phyloP scores from a whole-genome alignment of 2,113 vertebrate genomes.

The Scophthalmus maximus region DNA sequence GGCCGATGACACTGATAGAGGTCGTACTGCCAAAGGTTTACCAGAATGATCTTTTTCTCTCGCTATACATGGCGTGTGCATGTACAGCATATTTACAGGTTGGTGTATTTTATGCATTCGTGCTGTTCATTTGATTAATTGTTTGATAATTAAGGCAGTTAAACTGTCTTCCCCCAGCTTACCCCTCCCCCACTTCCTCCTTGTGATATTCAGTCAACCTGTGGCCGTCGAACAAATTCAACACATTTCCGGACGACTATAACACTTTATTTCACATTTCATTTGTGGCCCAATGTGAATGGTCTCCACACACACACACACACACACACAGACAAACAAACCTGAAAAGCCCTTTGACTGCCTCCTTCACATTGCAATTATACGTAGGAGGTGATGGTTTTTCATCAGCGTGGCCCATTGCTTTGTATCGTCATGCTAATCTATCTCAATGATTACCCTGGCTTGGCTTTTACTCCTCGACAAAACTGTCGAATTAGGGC shows the following conservation, averaged over 20 bases:
- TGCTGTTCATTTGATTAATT: not conserved
- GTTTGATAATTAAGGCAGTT: not conserved
- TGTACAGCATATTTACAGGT: not conserved
- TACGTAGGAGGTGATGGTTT: constrained; percentile 51
- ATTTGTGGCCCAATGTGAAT: constrained; percentile 35
- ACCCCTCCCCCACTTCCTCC: not conserved
- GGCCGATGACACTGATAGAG: no score
- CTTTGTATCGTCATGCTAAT: no score
- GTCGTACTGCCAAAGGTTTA: no score
- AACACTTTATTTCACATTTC: constrained; percentile 58
- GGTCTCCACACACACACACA: constrained; percentile 16
- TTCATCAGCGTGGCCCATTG: constrained; percentile 35
- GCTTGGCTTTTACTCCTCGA: constrained; percentile 59
- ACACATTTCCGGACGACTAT: no score
- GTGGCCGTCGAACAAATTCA: constrained; percentile 51
- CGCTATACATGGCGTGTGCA: not conserved
- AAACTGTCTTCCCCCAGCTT: constrained; percentile 6
- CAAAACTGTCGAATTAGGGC: no score
- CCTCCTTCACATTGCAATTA: constrained; percentile 64
- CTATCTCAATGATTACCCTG: no score
- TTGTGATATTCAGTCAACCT: constrained; percentile 36
- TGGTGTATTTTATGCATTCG: not conserved
- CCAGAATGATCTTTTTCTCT: not conserved
- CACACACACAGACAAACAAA: no score
- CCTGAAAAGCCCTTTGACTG: no score